Conservation (phyloP, 2,888 invertebrate genomes). For the Sericinus montela region DNA sequence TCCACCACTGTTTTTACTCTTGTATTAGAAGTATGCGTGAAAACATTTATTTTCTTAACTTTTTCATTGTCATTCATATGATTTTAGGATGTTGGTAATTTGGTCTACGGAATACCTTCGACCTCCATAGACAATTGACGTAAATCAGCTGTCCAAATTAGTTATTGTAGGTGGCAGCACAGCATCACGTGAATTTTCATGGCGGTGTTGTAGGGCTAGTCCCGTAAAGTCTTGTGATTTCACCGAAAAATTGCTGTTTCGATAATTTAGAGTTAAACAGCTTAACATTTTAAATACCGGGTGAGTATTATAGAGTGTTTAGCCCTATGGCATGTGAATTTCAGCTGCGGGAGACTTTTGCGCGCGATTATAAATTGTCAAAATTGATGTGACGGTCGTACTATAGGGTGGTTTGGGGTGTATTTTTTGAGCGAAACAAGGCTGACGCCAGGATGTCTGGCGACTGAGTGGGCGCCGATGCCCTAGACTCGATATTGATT, state of each 20-base stretch:
- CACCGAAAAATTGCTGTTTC: conserved; percentile 74
- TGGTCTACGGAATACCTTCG: neutral
- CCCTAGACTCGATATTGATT: conserved; percentile 58
- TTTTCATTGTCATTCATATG: too few relatives aligned
- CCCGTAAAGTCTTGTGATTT: conserved; percentile 80
- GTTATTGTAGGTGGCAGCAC: conserved; percentile 79
- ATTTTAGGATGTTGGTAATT: too few relatives aligned
- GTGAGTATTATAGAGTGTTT: conserved; percentile 52
- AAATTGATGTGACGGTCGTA: conserved; percentile 52
- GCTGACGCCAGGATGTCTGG: conserved; percentile 69
- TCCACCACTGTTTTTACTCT: too few relatives aligned
- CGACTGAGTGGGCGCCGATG: conserved; percentile 50
- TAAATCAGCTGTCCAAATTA: conserved; percentile 76
- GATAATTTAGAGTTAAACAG: conserved; percentile 68
- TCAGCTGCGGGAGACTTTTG: conserved; percentile 40
- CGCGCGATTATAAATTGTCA: conserved; percentile 69
- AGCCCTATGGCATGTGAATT: conserved; percentile 28
- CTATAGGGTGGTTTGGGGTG: conserved; percentile 64
- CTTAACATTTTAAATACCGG: conserved; percentile 66
- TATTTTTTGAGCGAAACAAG: conserved; percentile 42
- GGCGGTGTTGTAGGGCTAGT: conserved; percentile 77
- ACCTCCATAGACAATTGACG: conserved; percentile 74
- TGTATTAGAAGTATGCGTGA: too few relatives aligned
- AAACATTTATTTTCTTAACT: too few relatives aligned
- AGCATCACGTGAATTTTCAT: conserved; percentile 83